phyloP scores from a whole-genome alignment of 37 sponge, comb jelly and placozoan species.

The Eunapius fragilis region DNA sequence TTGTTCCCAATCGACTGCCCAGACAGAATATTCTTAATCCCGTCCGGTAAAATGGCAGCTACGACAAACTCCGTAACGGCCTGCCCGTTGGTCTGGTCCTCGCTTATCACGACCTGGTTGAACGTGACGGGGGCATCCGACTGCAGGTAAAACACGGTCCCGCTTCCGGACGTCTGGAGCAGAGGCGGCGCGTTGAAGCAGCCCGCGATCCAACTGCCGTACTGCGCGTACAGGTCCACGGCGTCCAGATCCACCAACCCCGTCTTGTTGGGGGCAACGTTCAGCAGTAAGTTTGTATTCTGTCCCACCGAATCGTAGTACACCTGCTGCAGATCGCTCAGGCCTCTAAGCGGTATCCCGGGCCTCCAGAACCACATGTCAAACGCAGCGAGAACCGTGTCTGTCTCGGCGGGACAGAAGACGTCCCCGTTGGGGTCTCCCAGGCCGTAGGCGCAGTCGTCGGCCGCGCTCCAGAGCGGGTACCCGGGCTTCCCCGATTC shows the following conservation, averaged over 20 bases:
- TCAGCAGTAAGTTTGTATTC: constrained; percentile 16
- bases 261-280: not conserved
- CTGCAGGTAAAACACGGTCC: not conserved
- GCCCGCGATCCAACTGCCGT: not conserved
- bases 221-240: not conserved
- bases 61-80: constrained; percentile 25
- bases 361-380: constrained; percentile 55
- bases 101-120: constrained; percentile 9
- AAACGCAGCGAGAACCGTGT: constrained; percentile 42
- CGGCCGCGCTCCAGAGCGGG: constrained; percentile 58
- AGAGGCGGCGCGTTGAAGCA: not conserved
- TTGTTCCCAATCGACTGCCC: constrained; percentile 45
- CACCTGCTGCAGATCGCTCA: constrained; percentile 32
- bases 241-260: not conserved
- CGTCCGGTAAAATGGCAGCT: not conserved
- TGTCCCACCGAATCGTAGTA: constrained; percentile 48
- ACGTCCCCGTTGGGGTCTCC: constrained; percentile 32
- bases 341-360: not conserved
- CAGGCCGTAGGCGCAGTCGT: constrained; percentile 12
- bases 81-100: constrained; percentile 45
- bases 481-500: constrained; percentile 48
- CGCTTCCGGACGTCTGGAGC: not conserved
- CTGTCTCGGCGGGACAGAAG: constrained; percentile 67
- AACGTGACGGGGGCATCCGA: not conserved
- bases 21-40: not conserved